Conservation (phyloP, 1,140 invertebrate genomes). For the Camponotus floridanus region DNA sequence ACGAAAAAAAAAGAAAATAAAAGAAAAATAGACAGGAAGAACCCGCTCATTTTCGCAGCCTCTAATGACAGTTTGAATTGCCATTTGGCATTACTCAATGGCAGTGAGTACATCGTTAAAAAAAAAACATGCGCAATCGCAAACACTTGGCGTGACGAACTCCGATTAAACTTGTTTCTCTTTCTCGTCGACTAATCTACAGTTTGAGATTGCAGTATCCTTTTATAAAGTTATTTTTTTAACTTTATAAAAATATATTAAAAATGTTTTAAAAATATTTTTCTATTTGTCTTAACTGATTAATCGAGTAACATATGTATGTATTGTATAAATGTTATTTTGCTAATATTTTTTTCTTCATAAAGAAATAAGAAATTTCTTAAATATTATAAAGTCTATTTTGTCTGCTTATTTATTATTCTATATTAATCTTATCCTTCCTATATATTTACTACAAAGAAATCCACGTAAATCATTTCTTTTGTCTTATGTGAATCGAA, state of each 20-base stretch:
- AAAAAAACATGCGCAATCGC: conserved; percentile 19
- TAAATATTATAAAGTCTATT: conserved; percentile 1
- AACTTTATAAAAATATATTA: not conserved
- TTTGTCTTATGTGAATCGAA: not conserved
- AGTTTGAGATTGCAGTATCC: not conserved
- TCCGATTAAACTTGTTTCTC: not conserved
- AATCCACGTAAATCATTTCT: not conserved
- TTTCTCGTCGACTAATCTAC: not conserved
- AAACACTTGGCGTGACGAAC: not conserved
- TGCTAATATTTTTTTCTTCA: not conserved
- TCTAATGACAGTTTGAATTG: conserved; percentile 52
- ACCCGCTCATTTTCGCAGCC: conserved; percentile 49
- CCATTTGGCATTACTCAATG: conserved; percentile 50
- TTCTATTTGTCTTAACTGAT: not conserved
- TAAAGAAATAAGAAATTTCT: not conserved
- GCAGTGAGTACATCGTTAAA: conserved; percentile 52
- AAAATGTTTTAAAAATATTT: not conserved
- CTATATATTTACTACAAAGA: not conserved
- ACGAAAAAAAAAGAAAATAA: not conserved
- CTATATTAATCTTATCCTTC: not conserved
- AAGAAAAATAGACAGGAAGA: not conserved
- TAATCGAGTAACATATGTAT: not conserved
- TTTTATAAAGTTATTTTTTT: conserved; percentile 4
- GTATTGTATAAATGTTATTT: not conserved
- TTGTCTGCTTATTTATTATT: not conserved